phyloP scores from a whole-genome alignment of 1,140 invertebrate genomes.

The Lasioglossum albipes region DNA sequence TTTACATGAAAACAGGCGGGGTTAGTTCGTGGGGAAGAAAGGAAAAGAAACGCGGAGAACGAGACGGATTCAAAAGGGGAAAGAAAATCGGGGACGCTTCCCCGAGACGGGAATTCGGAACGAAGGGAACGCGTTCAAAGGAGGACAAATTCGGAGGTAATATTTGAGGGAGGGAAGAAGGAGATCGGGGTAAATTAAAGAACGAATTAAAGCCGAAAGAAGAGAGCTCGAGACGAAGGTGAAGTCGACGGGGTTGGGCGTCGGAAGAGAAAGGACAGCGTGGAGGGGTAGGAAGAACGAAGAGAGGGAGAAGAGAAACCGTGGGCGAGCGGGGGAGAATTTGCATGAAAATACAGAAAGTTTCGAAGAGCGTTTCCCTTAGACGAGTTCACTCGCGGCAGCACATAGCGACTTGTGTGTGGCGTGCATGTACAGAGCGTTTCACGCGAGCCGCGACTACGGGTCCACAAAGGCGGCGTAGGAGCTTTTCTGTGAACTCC shows the following conservation, averaged over 20 bases:
- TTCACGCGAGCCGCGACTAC: slow-evolving; percentile 47
- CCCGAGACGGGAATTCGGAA: no score
- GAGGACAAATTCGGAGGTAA: not conserved
- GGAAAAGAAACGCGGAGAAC: slow-evolving; percentile 22
- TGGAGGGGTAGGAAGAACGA: not conserved
- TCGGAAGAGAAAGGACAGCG: not conserved
- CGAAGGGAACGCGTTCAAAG: not conserved
- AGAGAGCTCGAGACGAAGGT: not conserved
- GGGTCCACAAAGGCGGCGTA: slow-evolving; percentile 55
- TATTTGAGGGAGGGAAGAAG: not conserved
- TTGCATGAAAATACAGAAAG: slow-evolving; percentile 66
- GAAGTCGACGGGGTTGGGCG: not conserved
- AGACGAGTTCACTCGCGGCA: slow-evolving; percentile 20
- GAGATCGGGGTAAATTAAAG: not conserved
- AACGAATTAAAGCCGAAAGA: not conserved
- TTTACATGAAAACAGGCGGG: no score
- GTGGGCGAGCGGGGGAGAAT: slow-evolving; percentile 34
- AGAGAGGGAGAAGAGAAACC: not conserved
- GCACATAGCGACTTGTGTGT: slow-evolving; percentile 18
- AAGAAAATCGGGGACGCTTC: no score
- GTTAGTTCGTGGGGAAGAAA: no score
- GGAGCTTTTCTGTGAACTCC: slow-evolving; percentile 43
- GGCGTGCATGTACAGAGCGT: slow-evolving; percentile 32
- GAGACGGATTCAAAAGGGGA: not conserved
- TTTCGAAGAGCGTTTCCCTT: slow-evolving; percentile 59